Conservation (phyloP, 1,140 invertebrate genomes). For the Sarcophaga bullata region DNA sequence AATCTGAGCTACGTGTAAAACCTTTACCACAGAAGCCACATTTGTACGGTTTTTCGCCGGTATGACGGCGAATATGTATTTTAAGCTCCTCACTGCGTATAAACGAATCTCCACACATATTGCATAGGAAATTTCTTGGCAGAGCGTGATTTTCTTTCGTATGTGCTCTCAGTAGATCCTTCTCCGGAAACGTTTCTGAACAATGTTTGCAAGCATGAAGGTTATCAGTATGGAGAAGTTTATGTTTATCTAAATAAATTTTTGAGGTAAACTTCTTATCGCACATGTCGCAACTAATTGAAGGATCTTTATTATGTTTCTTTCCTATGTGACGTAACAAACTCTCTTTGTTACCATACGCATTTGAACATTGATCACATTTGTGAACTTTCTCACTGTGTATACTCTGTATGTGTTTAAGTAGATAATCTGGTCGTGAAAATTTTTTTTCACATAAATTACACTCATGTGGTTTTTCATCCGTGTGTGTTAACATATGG, state of each 20-base stretch:
- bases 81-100: constrained; percentile 70
- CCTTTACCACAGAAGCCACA: constrained; percentile 69
- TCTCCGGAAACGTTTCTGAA: constrained; percentile 70
- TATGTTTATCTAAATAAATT: constrained; percentile 68
- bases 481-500: constrained; percentile 59
- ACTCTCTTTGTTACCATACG: constrained; percentile 66
- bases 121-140: constrained; percentile 68
- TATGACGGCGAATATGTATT: constrained; percentile 70
- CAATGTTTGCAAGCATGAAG: constrained; percentile 69
- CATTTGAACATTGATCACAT: constrained; percentile 68
- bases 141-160: constrained; percentile 61
- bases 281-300: constrained; percentile 64
- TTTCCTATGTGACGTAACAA: constrained; percentile 66
- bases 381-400: constrained; percentile 68
- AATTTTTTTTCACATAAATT: constrained; percentile 67
- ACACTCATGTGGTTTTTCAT: constrained; percentile 67
- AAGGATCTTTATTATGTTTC: constrained; percentile 60
- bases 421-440: constrained; percentile 66
- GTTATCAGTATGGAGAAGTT: constrained; percentile 67
- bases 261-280: constrained; percentile 67
- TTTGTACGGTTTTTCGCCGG: constrained; percentile 70
- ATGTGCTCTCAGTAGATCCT: constrained; percentile 59
- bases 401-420: constrained; percentile 66
- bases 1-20: constrained; percentile 69
- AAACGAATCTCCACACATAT: constrained; percentile 70